phyloP scores from a whole-genome alignment of 2,888 invertebrate species.

The Bembecia ichneumoniformis region DNA sequence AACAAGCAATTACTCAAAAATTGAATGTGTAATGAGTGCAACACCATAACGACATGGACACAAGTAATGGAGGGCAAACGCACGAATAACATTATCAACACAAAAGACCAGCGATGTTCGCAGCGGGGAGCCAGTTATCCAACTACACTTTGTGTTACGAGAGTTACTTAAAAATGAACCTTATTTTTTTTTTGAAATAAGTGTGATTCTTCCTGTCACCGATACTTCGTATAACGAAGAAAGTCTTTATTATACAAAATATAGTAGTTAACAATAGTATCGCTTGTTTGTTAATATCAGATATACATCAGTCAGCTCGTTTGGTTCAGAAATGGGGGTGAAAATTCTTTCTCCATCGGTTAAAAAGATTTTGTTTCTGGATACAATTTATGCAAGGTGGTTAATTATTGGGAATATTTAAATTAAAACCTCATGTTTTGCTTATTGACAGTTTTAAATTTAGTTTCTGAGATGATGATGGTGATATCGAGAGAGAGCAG shows the following conservation, averaged over 20 bases:
- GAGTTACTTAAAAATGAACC: constrained; percentile 9
- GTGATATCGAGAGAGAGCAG: no score
- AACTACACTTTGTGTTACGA: constrained; percentile 4
- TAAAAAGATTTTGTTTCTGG: not conserved
- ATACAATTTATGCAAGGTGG: no score
- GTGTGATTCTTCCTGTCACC: constrained; percentile 6
- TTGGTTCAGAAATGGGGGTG: not conserved
- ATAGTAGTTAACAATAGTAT: constrained; percentile 29
- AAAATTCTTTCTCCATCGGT: not conserved
- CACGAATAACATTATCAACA: constrained; percentile 8
- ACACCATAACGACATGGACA: constrained; percentile 19
- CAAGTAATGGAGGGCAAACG: not conserved
- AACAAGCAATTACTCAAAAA: constrained; percentile 25
- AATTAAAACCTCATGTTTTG: no score
- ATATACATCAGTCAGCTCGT: constrained; percentile 21
- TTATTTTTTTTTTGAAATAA: constrained; percentile 8
- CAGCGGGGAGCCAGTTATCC: constrained; percentile 47
- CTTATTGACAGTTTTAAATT: no score
- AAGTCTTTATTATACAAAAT: constrained; percentile 31
- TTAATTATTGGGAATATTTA: no score
- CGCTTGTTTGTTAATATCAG: constrained; percentile 17
- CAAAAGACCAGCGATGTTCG: constrained; percentile 37
- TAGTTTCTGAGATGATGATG: no score
- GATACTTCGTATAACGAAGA: constrained; percentile 4
- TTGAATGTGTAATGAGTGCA: constrained; percentile 40